These are phyloP conservation scores for Heteractis magnifica DNA, from an alignment of 92 coral and sea anemone genomes.

Conservation along the genomic window DNA sequence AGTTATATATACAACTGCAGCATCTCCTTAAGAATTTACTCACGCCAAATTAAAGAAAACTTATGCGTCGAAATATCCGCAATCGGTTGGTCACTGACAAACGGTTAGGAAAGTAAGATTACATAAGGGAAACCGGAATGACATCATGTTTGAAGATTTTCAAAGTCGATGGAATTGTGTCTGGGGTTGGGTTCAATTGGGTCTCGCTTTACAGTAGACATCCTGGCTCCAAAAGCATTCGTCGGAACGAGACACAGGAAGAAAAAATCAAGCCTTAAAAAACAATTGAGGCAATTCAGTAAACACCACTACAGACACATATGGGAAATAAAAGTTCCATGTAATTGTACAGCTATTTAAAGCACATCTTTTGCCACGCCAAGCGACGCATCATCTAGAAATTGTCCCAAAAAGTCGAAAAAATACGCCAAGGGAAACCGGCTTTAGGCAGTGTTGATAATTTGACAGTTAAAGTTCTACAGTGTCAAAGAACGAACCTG, in stretches of 20 bases:
- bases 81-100: background rate
- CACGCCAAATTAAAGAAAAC: background rate
- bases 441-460: too few species aligned
- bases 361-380: too few species aligned
- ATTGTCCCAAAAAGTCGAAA: too few species aligned
- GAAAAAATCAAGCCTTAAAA: background rate
- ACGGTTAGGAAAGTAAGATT: background rate
- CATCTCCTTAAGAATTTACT: background rate
- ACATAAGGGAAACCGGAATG: background rate
- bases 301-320: background rate
- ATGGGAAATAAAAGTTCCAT: too few species aligned
- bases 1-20: background rate
- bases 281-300: background rate
- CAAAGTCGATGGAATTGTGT: background rate
- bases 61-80: background rate
- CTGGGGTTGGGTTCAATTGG: constrained; percentile 17
- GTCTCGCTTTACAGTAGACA: constrained; percentile 43
- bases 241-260: background rate
- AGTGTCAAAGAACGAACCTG: too few species aligned
- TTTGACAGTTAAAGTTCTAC: too few species aligned
- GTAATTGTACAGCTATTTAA: too few species aligned
- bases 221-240: constrained; percentile 25
- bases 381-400: too few species aligned
- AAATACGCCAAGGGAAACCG: too few species aligned
- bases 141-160: background rate